Evolutionary conservation across 2,113 vertebrate species (phyloP).

Genomic region (Pygoscelis adeliae): DNA sequence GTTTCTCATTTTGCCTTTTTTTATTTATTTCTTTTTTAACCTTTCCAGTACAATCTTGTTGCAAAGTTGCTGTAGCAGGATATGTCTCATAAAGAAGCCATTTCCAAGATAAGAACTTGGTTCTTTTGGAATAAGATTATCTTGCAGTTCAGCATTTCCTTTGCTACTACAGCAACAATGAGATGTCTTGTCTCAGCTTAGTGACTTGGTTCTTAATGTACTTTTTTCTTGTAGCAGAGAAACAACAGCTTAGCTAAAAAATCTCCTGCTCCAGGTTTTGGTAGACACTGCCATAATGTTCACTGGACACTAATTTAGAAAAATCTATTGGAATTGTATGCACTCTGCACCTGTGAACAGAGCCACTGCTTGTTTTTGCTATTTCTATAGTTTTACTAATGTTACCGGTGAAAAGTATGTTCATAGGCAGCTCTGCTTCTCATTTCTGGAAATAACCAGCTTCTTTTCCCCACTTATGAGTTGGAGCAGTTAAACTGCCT

Average conservation of each 20-base stretch:
- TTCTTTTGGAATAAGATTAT: neutral
- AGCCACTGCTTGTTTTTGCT: neutral
- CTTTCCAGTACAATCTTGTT: neutral
- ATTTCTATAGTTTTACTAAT: neutral
- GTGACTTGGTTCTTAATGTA: neutral
- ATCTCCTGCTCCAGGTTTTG: neutral
- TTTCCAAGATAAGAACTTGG: neutral
- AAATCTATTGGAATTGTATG: neutral
- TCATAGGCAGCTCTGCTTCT: neutral
- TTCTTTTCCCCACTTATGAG: neutral
- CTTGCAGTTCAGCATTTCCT: neutral
- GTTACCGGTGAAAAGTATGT: neutral
- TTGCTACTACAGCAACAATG: neutral
- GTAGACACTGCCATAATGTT: neutral
- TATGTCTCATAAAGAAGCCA: neutral
- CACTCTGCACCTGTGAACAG: neutral
- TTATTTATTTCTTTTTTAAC: neutral
- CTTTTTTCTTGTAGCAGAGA: neutral
- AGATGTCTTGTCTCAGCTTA: neutral
- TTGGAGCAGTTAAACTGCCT: neutral
- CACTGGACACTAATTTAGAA: neutral
- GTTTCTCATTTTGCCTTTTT: neutral
- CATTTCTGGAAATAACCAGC: neutral
- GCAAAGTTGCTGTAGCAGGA: neutral
- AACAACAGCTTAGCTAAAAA: neutral